Evolutionary conservation across 2,888 invertebrate species (phyloP).

Genomic region (Lasioglossum oenotherae): DNA sequence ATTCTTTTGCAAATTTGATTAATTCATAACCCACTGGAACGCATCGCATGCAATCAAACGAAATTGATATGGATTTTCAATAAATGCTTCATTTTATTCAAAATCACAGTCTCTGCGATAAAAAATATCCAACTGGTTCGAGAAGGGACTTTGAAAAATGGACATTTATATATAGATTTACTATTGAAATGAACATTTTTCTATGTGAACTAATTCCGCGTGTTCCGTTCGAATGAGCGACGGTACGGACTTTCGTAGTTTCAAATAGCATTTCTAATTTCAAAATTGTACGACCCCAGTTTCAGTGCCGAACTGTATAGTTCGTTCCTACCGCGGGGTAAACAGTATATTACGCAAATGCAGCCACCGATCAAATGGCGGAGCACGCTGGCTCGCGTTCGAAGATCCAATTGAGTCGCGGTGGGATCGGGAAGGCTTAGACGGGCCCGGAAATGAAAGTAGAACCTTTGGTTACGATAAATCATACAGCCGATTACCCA

Average conservation of each 20-base stretch:
- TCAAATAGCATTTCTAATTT: not conserved
- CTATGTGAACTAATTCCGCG: not conserved
- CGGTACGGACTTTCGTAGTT: not conserved
- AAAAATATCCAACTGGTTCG: not conserved
- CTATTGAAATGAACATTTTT: too few species aligned
- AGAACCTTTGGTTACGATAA: conserved; percentile 65
- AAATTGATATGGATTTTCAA: not conserved
- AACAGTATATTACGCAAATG: conserved; percentile 62
- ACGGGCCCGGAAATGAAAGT: conserved; percentile 69
- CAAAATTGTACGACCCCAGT: not conserved
- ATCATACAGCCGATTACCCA: conserved; percentile 71
- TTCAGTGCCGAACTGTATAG: not conserved
- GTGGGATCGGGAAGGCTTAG: conserved; percentile 57
- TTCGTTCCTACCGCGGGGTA: conserved; percentile 17
- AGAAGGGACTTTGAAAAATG: not conserved
- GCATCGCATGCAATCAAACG: not conserved
- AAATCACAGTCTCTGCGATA: not conserved
- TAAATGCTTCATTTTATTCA: not conserved
- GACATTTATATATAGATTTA: too few species aligned
- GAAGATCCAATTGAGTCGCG: conserved; percentile 55
- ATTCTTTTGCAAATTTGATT: too few species aligned
- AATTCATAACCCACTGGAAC: too few species aligned
- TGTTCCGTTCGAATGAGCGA: not conserved
- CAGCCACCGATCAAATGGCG: conserved; percentile 44
- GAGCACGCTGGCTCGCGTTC: conserved; percentile 35